Base-by-base conservation (phyloP, 1,140 invertebrate species). In the Hycleus phaleratus region DNA sequence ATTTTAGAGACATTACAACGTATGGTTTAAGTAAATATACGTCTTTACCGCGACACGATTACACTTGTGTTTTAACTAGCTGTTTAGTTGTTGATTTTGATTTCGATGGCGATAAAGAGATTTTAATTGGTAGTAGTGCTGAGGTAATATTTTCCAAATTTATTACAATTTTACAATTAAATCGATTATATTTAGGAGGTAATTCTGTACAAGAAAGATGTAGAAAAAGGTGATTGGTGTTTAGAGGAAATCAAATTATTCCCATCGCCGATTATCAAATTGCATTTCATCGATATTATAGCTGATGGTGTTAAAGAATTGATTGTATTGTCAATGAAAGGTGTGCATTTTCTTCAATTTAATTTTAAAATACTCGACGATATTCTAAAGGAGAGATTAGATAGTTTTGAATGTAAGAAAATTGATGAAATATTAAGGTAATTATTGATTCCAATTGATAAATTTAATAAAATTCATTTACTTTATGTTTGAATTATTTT, bases 61-160 rank as follows among this genome's bases (percentile, higher is more conserved):
- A 46, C 3, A 80, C 75, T 56, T 84, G 85, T 73, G 77, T 77
- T 56, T 73, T 81, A 38, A 71, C 82, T 10, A 82, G 83, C 64
- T 78, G 78, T 24, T 81, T 79, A 64, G 75, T 85, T 32, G 79
- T 80, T 2, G 86, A 90, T 68, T 75, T 89, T 51, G 83, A 88
- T 72, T 84, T 88, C 79, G 86, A 89, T 75, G 84, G 85, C 0
- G 63, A 75, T 45, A 81, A 84, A 70, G 86, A 89, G 75, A 82
- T 90, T 59, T 61, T 89, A 7, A 66, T 89, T 42, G 87, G 87
- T 58, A 89, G 83, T 6, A 88, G 85, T 75, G 76, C 75, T 47
- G 78, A 83, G 64, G 80, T 80, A 69, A 66, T 51, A 58, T 12
- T 54, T 40, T 45, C 7, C 3, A 32, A 32, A 4, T 32, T 32